Evolutionary conservation across 2,888 invertebrate species (phyloP), one percentile per base, ranked within the genome.

Genomic region (Tubulanus polymorphus): DNA sequence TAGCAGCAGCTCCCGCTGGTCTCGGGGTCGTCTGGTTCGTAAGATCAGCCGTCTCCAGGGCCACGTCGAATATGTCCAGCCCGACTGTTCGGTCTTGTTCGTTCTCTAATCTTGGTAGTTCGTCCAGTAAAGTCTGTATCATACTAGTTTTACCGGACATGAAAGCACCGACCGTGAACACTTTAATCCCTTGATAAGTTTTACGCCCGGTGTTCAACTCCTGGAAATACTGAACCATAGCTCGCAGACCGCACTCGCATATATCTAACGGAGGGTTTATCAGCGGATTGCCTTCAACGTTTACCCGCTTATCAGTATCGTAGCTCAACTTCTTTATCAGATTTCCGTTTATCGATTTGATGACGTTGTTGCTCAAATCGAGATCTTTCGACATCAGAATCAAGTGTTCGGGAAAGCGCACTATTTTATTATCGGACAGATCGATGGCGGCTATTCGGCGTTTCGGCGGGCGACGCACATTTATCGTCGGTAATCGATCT

Each of bases 361-460:
- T 73, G 27, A 66, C 59, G 57, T 77, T 76, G 32, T 63, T 54
- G 28, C 69, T 66, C 15, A 78, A 52, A 57, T 77, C 76, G 26
- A 76, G 60, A 37, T 69, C 69, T 54, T 68, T 63, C 6, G 69
- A 63, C 59, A 77, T 66, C n/a, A 63, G 60, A 32, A 78, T 58
- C 30, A 77, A 62, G 55, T 73, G 72, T n/a, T 72, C 76, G 1
- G 77, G 77, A 53, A 77, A 76, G 48, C 70, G 70, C 48, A 63
- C 63, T 28, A 78, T 64, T 8, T 62, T 56, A 60, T 78, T 78
- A 18, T 69, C 68, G 1, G 76, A 75, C 3, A 78, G 65, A 59
- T 78, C 76, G 18, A 77, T 62, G 18, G 64, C 61, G 3, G 64
- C 51, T 15, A 76, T 62, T 57, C 62, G 63, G 45, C 68, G 68